These are phyloP conservation scores for Trididemnum miniatum DNA, from an alignment of 23 tunicate genomes.

Conservation along the genomic window DNA sequence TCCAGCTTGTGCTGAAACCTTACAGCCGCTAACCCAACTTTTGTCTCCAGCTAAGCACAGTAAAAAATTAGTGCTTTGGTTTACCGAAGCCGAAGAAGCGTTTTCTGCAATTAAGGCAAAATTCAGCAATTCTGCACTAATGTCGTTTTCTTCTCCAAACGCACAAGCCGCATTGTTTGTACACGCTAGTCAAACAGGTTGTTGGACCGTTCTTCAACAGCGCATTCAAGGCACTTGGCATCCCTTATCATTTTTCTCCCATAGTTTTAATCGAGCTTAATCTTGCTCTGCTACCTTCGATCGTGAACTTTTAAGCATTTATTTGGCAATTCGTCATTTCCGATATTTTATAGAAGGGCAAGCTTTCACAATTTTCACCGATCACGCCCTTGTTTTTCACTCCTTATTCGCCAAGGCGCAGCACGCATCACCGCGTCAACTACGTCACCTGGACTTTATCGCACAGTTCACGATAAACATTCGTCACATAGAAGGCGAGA, in stretches of 20 bases:
- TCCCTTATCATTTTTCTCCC: conserved; percentile 11
- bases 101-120: not conserved
- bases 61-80: not conserved
- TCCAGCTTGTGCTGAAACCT: not conserved
- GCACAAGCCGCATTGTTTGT: not conserved
- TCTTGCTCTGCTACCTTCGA: not conserved
- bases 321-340: conserved; percentile 12
- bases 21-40: not conserved
- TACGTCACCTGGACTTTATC: not conserved
- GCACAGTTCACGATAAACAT: not conserved
- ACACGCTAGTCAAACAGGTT: not conserved
- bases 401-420: not conserved
- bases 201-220: not conserved
- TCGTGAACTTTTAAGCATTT: not conserved
- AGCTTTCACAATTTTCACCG: not conserved
- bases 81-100: not conserved
- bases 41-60: not conserved
- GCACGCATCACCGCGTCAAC: not conserved
- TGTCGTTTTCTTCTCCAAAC: not conserved
- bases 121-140: not conserved
- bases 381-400: not conserved
- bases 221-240: not conserved
- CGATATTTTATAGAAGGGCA: conserved; percentile 26
- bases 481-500: not conserved
- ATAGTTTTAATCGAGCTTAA: not conserved